phyloP scores from a whole-genome alignment of 2,888 invertebrate genomes.

The Chrysodeixis includens region DNA sequence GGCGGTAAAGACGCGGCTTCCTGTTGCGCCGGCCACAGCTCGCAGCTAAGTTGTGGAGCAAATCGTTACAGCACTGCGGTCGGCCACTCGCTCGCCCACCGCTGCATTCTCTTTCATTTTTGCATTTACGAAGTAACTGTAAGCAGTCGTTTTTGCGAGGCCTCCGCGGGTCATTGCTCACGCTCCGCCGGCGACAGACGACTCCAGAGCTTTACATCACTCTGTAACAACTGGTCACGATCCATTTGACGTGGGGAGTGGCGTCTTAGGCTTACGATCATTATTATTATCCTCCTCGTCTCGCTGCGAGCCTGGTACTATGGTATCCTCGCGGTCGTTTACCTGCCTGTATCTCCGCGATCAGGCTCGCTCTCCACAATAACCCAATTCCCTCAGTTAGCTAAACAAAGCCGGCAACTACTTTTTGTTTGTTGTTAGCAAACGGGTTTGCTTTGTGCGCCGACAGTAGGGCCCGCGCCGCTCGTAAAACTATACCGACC shows the following conservation, averaged over 20 bases:
- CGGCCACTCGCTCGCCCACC: conserved; percentile 29
- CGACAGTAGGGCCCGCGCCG: conserved; percentile 21
- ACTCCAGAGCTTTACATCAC: neutral
- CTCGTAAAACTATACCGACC: conserved; percentile 20
- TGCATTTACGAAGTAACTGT: conserved; percentile 17
- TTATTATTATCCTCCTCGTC: neutral
- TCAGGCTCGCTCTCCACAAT: conserved; percentile 34
- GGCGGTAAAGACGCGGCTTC: conserved; percentile 66
- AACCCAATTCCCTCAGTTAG: conserved; percentile 51
- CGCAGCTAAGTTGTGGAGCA: conserved; percentile 45
- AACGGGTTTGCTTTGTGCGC: conserved; percentile 36
- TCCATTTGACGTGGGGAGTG: neutral
- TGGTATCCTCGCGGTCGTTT: conserved; percentile 44
- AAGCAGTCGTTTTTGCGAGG: neutral
- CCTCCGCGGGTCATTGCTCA: neutral
- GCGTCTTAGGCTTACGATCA: neutral
- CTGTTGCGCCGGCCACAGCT: conserved; percentile 64
- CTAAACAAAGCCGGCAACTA: conserved; percentile 54
- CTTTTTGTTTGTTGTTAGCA: conserved; percentile 55
- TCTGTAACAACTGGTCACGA: neutral
- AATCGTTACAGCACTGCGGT: conserved; percentile 55
- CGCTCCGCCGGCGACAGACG: neutral
- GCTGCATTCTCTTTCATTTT: conserved; percentile 13
- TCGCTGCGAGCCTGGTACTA: conserved; percentile 13
- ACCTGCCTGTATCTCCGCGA: conserved; percentile 42